Percentiles rank a stretch among this genome's conserved stretches.
Conservation (phyloP, 2,888 invertebrate genomes). For the Dryocosmus kuriphilus region DNA sequence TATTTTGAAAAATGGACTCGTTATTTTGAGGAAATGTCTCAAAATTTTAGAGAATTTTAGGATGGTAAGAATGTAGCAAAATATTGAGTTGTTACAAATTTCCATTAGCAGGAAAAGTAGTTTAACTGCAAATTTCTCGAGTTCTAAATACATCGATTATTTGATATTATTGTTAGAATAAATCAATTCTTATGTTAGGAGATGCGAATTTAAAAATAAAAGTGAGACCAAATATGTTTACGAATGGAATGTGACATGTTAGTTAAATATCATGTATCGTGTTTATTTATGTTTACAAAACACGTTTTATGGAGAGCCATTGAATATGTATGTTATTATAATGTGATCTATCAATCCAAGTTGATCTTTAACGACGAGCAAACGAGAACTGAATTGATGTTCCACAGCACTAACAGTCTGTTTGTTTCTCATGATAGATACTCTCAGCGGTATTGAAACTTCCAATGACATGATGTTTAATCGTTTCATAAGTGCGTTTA, state of each 20-base stretch:
- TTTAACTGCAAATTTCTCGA: background rate
- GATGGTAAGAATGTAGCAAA: no score
- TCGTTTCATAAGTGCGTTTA: background rate
- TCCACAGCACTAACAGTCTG: background rate
- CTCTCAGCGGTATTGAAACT: background rate
- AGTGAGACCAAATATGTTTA: background rate
- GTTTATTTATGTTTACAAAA: background rate
- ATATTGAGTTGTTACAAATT: no score
- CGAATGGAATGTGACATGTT: background rate
- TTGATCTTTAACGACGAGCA: background rate
- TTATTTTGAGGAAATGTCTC: no score
- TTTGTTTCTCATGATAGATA: background rate
- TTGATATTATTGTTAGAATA: background rate
- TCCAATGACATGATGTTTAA: background rate
- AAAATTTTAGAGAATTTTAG: no score
- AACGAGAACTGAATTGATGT: background rate
- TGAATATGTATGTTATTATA: background rate
- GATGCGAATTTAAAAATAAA: background rate
- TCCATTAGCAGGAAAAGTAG: background rate
- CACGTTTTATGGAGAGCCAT: background rate
- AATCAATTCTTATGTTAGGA: background rate
- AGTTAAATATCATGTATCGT: background rate
- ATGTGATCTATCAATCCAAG: background rate
- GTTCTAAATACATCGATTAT: background rate
- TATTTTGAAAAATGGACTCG: background rate